These are phyloP conservation scores for Eupithecia exiguata DNA, from an alignment of 2,888 invertebrate species.

Conservation along the genomic window DNA sequence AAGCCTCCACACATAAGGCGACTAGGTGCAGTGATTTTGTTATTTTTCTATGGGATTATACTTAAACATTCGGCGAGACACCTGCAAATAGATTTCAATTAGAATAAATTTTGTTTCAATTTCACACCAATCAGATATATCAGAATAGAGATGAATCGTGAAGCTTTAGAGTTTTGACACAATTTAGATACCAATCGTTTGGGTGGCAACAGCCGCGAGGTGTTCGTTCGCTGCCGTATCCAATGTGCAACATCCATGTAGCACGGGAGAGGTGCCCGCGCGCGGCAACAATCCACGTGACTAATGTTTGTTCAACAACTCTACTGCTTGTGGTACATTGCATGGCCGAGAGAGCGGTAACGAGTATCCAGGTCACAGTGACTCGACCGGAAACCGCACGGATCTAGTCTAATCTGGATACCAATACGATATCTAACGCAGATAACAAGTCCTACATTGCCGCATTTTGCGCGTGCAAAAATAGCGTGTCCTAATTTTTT, in stretches of 20 bases:
- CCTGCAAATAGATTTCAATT: slow-evolving; percentile 84
- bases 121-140: slow-evolving; percentile 72
- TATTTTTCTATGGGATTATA: slow-evolving; percentile 75
- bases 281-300: slow-evolving; percentile 56
- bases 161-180: slow-evolving; percentile 67
- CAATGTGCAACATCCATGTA: slow-evolving; percentile 68
- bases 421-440: slow-evolving; percentile 42
- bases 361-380: slow-evolving; percentile 30
- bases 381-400: slow-evolving; percentile 29
- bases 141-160: slow-evolving; percentile 52
- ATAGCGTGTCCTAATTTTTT: slow-evolving; percentile 39
- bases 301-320: slow-evolving; percentile 57
- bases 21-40: slow-evolving; percentile 77
- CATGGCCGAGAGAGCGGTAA: slow-evolving; percentile 57
- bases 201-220: slow-evolving; percentile 52
- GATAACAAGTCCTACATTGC: slow-evolving; percentile 40
- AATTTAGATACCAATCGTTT: slow-evolving; percentile 77
- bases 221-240: slow-evolving; percentile 49
- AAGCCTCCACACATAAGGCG: slow-evolving; percentile 70
- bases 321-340: slow-evolving; percentile 57
- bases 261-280: slow-evolving; percentile 47
- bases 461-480: slow-evolving; percentile 38
- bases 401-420: slow-evolving; percentile 37
- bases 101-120: slow-evolving; percentile 81
- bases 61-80: slow-evolving; percentile 81